These are phyloP conservation scores for Balaenoptera acutorostrata DNA, from an alignment of 2,113 vertebrate genomes.

Conservation along the genomic window DNA sequence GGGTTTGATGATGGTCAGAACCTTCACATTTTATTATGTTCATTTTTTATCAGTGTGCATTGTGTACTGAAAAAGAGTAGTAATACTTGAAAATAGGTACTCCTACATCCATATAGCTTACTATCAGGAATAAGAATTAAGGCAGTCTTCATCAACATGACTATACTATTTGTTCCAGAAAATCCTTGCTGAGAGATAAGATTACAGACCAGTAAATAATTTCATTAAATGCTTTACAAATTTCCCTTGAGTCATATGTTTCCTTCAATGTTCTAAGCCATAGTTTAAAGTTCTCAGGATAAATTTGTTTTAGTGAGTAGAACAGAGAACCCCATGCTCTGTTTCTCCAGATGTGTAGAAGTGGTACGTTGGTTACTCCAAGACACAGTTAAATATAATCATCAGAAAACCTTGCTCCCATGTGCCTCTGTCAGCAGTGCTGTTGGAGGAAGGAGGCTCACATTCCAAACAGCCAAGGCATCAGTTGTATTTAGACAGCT, in stretches of 20 bases:
- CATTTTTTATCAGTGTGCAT: not conserved
- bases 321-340: not conserved
- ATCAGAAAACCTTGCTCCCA: not conserved
- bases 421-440: not conserved
- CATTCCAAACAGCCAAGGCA: not conserved
- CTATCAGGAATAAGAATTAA: not conserved
- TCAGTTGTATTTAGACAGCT: not conserved
- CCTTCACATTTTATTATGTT: not conserved
- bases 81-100: not conserved
- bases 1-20: not conserved
- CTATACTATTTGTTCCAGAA: not conserved
- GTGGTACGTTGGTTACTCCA: not conserved
- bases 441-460: not conserved
- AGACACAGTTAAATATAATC: not conserved
- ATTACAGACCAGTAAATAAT: not conserved
- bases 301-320: not conserved
- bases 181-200: not conserved
- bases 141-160: not conserved
- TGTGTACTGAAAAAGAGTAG: not conserved
- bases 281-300: not conserved
- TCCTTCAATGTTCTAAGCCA: not conserved
- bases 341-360: not conserved
- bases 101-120: not conserved
- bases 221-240: not conserved
- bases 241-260: not conserved